Conservation (phyloP, 2,888 invertebrate genomes). For the Erannis defoliaria region DNA sequence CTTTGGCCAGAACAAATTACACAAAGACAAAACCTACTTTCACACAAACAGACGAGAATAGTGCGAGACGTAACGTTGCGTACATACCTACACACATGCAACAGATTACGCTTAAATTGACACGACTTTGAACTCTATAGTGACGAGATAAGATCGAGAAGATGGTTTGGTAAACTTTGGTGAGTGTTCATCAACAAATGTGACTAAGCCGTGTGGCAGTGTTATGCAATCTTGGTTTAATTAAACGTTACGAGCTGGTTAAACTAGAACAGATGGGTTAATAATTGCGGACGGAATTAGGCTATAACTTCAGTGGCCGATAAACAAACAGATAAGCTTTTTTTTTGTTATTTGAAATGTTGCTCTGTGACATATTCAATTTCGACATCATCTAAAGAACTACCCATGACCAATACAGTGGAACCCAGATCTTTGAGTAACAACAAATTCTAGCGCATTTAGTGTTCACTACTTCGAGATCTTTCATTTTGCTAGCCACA, state of each 20-base stretch:
- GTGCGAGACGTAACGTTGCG: constrained; percentile 34
- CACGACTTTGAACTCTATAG: constrained; percentile 29
- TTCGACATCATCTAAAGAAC: neutral
- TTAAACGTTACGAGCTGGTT: constrained; percentile 45
- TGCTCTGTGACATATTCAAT: neutral
- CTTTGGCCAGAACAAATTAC: constrained; percentile 19
- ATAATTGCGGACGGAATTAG: constrained; percentile 37
- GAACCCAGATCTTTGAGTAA: too few species aligned
- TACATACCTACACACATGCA: constrained; percentile 26
- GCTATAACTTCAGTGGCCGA: constrained; percentile 26
- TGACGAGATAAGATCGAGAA: constrained; percentile 14
- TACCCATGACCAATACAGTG: neutral
- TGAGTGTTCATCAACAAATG: constrained; percentile 29
- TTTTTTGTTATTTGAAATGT: constrained; percentile 4
- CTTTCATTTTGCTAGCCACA: too few species aligned
- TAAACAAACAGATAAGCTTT: constrained; percentile 11
- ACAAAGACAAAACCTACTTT: constrained; percentile 40
- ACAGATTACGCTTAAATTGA: constrained; percentile 5
- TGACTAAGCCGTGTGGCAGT: constrained; percentile 38
- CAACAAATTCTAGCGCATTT: too few species aligned
- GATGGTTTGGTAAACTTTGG: constrained; percentile 10
- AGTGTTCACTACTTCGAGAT: too few species aligned
- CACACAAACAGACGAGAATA: constrained; percentile 42
- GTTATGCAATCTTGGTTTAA: constrained; percentile 47
- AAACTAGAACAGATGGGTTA: constrained; percentile 45